Evolutionary conservation across 2,888 invertebrate genomes (phyloP), one percentile per base, ranked within the genome.

Genomic region (Diarsia dahlii): DNA sequence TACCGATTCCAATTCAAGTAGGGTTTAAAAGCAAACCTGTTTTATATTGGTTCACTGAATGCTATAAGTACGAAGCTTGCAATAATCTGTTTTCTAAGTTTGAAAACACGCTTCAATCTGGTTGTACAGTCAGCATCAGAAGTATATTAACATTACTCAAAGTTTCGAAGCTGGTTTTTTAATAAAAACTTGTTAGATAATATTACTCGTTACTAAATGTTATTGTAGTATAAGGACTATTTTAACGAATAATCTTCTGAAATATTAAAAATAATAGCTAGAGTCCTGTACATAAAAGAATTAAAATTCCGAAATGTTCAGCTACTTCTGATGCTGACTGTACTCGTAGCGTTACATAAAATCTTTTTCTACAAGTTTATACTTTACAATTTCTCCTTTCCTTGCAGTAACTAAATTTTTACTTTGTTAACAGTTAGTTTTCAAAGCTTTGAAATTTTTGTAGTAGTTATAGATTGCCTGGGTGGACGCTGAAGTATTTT

Each of bases 71-170:
- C 39, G 23, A 64, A 64, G 66, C 74, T 74, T 72, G 45, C 69
- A 76, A 74, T 74, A 84, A 84, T 81, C 66, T 70, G 48, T 72
- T 73, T 82, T 74, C 39, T 72, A 66, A 85, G 74, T 85, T 85
- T 71, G 23, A 75, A 77, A 85, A 75, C 69, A 80, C 28, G 74
- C 69, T 80, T 85, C 80, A 82, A 75, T 85, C 63, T 74, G 50
- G 54, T 54, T 75, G 71, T n/a, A n/a, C n/a, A n/a, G n/a, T n/a
- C n/a, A n/a, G n/a, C n/a, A n/a, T n/a, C n/a, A n/a, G n/a, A n/a
- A n/a, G n/a, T n/a, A n/a, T n/a, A n/a, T n/a, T n/a, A n/a, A n/a
- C n/a, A n/a, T n/a, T n/a, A n/a, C n/a, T n/a, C n/a, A n/a, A n/a
- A n/a, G n/a, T n/a, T n/a, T n/a, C n/a, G n/a, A n/a, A n/a, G n/a